These are phyloP conservation scores for Panthera leo DNA, from an alignment of 2,113 vertebrate species.

Conservation along the genomic window DNA sequence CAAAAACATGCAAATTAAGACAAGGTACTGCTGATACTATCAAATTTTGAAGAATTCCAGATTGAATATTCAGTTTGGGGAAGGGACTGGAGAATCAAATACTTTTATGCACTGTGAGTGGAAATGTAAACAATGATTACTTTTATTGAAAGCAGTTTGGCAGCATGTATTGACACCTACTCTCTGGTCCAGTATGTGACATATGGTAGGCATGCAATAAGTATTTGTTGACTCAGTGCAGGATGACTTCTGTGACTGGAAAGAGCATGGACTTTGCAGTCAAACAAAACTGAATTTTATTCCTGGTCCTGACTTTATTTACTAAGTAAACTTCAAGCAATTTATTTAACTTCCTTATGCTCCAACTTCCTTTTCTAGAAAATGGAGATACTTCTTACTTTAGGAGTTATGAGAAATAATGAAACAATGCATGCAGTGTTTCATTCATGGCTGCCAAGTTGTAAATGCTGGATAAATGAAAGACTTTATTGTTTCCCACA, in stretches of 20 bases:
- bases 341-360: constrained; percentile 3
- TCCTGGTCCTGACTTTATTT: constrained; percentile 36
- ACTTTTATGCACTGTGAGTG: not conserved
- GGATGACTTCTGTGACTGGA: not conserved
- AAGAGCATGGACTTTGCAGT: not conserved
- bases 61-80: not conserved
- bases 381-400: not conserved
- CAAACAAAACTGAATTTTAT: not conserved
- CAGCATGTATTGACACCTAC: not conserved
- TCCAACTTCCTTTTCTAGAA: constrained; percentile 56
- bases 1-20: not conserved
- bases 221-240: not conserved
- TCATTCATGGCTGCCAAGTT: not conserved
- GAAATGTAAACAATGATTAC: not conserved
- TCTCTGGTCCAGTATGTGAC: not conserved
- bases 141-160: not conserved
- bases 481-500: not conserved
- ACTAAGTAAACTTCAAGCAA: constrained; percentile 49
- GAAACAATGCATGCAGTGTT: not conserved
- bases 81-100: not conserved
- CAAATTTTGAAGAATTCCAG: not conserved
- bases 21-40: not conserved
- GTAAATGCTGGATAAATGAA: not conserved
- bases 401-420: not conserved
- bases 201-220: not conserved